Evolutionary conservation across 2,113 vertebrate genomes (phyloP).

Genomic region (Xerus inauris): DNA sequence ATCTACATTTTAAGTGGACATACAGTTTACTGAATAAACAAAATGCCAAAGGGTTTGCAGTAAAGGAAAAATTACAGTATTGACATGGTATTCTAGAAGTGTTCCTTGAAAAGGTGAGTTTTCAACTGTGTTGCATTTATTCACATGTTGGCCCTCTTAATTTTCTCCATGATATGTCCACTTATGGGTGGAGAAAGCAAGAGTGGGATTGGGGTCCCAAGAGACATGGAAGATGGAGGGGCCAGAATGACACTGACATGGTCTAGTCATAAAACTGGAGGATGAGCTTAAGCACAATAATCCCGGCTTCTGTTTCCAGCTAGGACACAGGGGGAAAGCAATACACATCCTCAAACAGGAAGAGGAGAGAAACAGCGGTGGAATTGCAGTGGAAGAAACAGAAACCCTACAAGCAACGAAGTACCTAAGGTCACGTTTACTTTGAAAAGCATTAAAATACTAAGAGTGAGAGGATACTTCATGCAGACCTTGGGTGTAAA

Average conservation of each 20-base stretch:
- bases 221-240: not conserved
- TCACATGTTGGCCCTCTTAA: not conserved
- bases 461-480: not conserved
- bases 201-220: not conserved
- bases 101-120: not conserved
- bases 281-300: not conserved
- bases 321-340: not conserved
- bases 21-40: not conserved
- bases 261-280: not conserved
- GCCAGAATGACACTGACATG: not conserved
- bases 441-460: slow-evolving; percentile 19
- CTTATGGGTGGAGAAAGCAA: not conserved
- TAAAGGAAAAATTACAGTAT: not conserved
- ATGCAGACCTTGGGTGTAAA: slow-evolving; percentile 32
- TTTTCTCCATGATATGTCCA: not conserved
- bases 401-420: not conserved
- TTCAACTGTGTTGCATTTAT: not conserved
- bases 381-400: not conserved
- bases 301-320: not conserved
- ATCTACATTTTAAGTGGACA: not conserved
- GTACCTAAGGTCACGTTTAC: slow-evolving; percentile 21
- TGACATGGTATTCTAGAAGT: not conserved
- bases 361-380: not conserved
- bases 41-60: not conserved
- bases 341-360: not conserved